Conservation (phyloP, 2,113 vertebrate species). For the Campylomormyrus numenius region DNA sequence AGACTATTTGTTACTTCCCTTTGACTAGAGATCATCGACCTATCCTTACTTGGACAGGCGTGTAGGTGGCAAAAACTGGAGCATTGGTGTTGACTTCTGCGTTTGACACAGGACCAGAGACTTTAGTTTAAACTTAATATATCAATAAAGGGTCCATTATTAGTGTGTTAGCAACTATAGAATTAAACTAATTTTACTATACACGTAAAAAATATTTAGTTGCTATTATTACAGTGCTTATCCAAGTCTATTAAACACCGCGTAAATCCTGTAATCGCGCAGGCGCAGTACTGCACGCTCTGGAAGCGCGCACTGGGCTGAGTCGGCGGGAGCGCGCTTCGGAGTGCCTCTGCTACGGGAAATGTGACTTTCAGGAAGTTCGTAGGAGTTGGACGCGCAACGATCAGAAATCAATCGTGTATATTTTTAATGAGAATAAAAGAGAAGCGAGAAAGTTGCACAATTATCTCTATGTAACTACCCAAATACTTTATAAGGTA, state of each 20-base stretch:
- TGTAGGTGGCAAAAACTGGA: not conserved
- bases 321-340: not conserved
- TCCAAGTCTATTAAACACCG: not conserved
- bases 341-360: slow-evolving; percentile 47
- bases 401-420: not conserved
- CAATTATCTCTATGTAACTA: not conserved
- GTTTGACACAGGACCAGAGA: not conserved
- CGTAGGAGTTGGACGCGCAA: slow-evolving; percentile 19
- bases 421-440: not conserved
- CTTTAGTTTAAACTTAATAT: not conserved
- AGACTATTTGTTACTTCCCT: not conserved
- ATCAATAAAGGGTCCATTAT: not conserved
- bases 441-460: not conserved
- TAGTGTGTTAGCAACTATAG: not conserved
- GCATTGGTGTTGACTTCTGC: not conserved
- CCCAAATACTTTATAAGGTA: not conserved
- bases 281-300: not conserved
- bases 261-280: not conserved
- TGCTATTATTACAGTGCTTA: not conserved
- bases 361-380: slow-evolving; percentile 56
- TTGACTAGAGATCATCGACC: not conserved
- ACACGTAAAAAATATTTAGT: not conserved
- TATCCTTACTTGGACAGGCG: not conserved
- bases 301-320: not conserved
- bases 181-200: not conserved